phyloP scores from a whole-genome alignment of 2,888 invertebrate genomes.

The Piscicola geometra region DNA sequence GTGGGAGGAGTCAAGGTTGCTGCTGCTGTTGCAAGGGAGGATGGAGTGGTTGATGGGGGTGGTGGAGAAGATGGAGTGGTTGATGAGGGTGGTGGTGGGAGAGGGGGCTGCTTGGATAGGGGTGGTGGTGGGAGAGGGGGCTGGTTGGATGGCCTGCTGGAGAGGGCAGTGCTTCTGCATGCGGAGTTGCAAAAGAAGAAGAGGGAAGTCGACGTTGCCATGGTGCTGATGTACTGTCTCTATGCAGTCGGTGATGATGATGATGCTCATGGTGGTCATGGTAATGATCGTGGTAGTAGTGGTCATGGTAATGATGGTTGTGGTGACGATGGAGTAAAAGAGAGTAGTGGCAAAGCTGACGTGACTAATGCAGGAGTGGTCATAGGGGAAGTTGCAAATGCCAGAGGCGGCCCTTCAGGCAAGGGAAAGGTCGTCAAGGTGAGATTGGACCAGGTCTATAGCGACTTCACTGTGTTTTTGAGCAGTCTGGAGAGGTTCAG shows the following conservation, averaged over 20 bases:
- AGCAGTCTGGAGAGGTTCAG: neutral
- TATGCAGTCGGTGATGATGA: too few relatives aligned
- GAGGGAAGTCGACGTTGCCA: conserved; percentile 25
- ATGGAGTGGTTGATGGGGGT: neutral
- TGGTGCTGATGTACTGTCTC: too few relatives aligned
- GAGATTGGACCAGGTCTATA: neutral
- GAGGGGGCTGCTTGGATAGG: neutral
- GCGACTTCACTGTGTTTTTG: neutral
- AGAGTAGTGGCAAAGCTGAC: too few relatives aligned
- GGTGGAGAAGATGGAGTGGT: too few relatives aligned
- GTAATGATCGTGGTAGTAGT: too few relatives aligned
- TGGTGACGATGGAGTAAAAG: too few relatives aligned
- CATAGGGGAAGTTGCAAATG: too few relatives aligned
- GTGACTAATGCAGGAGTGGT: too few relatives aligned
- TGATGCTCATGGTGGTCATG: too few relatives aligned
- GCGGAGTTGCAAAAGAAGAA: conserved; percentile 18
- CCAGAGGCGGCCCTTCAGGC: neutral
- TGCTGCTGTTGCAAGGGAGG: neutral
- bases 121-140: neutral
- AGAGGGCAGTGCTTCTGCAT: conserved; percentile 8
- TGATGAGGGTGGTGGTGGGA: too few relatives aligned
- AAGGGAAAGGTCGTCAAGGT: neutral
- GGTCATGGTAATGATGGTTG: too few relatives aligned
- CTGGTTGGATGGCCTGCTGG: conserved; percentile 19
- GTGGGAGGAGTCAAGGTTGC: neutral